A percentile compares a stretch with the other conserved stretches of the same genome.
Conservation (phyloP, 2,888 invertebrate species). For the Spodoptera exigua region DNA sequence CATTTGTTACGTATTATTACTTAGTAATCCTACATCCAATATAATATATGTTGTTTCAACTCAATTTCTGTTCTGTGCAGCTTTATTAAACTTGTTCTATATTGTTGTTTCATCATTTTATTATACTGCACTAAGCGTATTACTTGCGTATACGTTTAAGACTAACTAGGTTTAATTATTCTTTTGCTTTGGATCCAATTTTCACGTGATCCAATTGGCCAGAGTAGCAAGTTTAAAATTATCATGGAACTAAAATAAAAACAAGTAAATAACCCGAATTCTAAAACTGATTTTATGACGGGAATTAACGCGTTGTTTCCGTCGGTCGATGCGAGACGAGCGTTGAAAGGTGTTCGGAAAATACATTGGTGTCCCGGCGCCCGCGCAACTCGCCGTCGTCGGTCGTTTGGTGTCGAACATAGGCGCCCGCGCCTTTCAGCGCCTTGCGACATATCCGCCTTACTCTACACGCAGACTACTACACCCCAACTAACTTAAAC, state of each 20-base stretch:
- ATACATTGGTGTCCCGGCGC: constrained; percentile 77
- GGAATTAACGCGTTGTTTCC: constrained; percentile 90
- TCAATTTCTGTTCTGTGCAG: no score
- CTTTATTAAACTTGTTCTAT: no score
- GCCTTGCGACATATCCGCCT: constrained; percentile 77
- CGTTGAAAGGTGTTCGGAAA: constrained; percentile 88
- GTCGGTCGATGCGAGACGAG: constrained; percentile 87
- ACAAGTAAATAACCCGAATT: constrained; percentile 89
- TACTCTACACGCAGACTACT: constrained; percentile 45
- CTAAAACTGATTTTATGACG: constrained; percentile 89
- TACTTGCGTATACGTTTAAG: background rate
- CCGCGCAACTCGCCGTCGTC: constrained; percentile 53
- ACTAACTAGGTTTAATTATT: constrained; percentile 9
- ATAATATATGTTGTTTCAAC: no score
- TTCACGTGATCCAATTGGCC: constrained; percentile 87
- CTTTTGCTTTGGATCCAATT: constrained; percentile 56
- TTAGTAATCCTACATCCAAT: no score
- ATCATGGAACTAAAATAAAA: constrained; percentile 88
- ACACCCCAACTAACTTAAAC: constrained; percentile 33
- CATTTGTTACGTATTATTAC: no score
- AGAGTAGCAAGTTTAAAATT: constrained; percentile 85
- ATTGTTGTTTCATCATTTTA: no score
- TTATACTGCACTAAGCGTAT: no score
- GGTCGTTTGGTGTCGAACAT: constrained; percentile 46
- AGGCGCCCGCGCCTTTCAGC: constrained; percentile 70